Conservation (phyloP, 2,797 vertebrate species). For the Phoxinus dragarum region DNA sequence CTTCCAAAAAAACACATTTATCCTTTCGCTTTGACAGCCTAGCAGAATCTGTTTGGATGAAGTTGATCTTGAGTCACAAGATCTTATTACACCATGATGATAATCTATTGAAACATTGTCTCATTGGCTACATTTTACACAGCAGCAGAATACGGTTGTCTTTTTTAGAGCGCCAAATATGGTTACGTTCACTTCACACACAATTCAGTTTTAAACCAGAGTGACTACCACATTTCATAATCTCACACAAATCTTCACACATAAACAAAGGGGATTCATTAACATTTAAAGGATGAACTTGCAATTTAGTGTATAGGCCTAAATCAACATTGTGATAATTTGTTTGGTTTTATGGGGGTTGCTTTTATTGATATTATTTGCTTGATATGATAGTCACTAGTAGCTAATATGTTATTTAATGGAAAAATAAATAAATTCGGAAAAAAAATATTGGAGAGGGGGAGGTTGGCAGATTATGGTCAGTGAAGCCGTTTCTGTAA, state of each 20-base stretch:
- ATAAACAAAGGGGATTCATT: not conserved
- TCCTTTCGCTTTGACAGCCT: slow-evolving; percentile 30
- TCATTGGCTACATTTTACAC: not conserved
- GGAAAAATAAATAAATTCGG: no score
- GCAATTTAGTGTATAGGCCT: not conserved
- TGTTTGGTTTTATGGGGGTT: not conserved
- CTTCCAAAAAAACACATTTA: slow-evolving; percentile 26
- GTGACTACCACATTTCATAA: not conserved
- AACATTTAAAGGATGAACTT: not conserved
- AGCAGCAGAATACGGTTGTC: not conserved
- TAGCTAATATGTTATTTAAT: no score
- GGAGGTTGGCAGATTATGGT: no score
- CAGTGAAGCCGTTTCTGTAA: no score
- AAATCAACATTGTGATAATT: not conserved
- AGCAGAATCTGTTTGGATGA: slow-evolving; percentile 14
- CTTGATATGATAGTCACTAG: no score
- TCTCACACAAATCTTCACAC: not conserved
- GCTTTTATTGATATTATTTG: not conserved
- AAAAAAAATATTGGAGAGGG: no score
- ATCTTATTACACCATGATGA: slow-evolving; percentile 24
- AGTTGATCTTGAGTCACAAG: slow-evolving; percentile 27
- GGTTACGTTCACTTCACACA: not conserved
- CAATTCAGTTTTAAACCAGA: not conserved
- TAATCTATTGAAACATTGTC: slow-evolving; percentile 8
- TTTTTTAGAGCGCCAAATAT: not conserved